Conservation (phyloP, 2,113 vertebrate species). For the Equus przewalskii region DNA sequence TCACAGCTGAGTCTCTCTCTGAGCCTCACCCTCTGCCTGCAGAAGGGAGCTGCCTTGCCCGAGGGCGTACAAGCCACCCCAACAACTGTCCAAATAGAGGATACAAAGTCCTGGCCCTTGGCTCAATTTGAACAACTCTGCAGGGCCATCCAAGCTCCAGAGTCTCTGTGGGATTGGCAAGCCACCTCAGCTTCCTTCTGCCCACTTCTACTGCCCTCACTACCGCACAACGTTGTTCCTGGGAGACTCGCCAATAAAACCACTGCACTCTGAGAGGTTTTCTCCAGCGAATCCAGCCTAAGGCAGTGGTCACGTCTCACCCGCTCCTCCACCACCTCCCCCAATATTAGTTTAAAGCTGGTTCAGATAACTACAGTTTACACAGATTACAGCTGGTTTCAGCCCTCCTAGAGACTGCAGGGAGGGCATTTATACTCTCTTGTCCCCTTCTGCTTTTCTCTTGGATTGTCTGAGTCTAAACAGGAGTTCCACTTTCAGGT, state of each 20-base stretch:
- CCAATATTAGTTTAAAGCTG: background rate
- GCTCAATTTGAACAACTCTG: background rate
- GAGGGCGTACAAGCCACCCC: background rate
- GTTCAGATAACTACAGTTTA: background rate
- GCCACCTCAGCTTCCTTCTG: background rate
- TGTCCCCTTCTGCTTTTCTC: background rate
- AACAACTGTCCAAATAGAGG: background rate
- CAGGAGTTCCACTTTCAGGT: background rate
- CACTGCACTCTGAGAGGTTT: background rate
- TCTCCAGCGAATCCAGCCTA: background rate
- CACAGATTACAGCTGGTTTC: background rate
- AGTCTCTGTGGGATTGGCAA: background rate
- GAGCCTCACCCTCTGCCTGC: background rate
- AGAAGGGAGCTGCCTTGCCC: background rate
- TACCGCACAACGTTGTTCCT: background rate
- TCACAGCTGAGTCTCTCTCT: background rate
- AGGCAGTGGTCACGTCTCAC: background rate
- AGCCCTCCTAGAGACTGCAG: background rate
- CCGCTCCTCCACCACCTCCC: no score
- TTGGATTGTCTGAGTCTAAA: background rate
- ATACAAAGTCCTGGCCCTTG: background rate
- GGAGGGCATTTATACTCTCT: fast-evolving
- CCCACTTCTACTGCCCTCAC: background rate
- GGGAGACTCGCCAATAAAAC: background rate
- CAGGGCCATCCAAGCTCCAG: background rate